phyloP scores from a whole-genome alignment of 2,888 invertebrate species.

The Cylindroiulus punctatus region DNA sequence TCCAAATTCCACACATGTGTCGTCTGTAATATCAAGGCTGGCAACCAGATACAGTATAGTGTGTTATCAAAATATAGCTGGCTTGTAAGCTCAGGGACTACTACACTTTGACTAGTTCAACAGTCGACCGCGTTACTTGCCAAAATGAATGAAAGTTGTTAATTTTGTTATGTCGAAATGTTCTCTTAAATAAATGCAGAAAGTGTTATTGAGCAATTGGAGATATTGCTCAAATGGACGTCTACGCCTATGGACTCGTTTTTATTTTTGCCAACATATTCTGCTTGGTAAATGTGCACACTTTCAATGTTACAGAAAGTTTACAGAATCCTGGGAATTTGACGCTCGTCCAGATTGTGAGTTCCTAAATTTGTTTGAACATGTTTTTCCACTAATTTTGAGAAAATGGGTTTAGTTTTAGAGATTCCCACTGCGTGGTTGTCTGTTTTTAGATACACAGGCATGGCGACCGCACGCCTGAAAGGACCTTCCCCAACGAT shows the following conservation, averaged over 20 bases:
- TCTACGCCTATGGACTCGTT: neutral
- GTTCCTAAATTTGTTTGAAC: neutral
- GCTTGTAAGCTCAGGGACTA: neutral
- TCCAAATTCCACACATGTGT: neutral
- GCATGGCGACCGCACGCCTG: slow-evolving; percentile 47
- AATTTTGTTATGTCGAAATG: neutral
- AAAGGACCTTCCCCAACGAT: slow-evolving; percentile 44
- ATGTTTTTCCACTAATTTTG: neutral
- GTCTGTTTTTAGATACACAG: slow-evolving; percentile 5
- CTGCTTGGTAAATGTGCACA: neutral
- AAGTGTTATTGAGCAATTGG: neutral
- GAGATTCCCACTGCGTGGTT: too few relatives aligned
- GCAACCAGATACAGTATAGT: neutral
- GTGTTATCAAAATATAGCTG: neutral
- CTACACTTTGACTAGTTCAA: neutral
- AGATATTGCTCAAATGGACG: neutral
- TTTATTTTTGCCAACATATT: neutral
- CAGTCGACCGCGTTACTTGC: neutral
- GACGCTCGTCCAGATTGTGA: neutral
- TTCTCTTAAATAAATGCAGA: neutral
- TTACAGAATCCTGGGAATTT: neutral
- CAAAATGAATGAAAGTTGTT: neutral
- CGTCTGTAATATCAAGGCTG: neutral
- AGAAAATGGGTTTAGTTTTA: too few relatives aligned
- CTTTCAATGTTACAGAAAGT: neutral